phyloP scores from a whole-genome alignment of 1,140 invertebrate species.

The Globodera ellingtonae region DNA sequence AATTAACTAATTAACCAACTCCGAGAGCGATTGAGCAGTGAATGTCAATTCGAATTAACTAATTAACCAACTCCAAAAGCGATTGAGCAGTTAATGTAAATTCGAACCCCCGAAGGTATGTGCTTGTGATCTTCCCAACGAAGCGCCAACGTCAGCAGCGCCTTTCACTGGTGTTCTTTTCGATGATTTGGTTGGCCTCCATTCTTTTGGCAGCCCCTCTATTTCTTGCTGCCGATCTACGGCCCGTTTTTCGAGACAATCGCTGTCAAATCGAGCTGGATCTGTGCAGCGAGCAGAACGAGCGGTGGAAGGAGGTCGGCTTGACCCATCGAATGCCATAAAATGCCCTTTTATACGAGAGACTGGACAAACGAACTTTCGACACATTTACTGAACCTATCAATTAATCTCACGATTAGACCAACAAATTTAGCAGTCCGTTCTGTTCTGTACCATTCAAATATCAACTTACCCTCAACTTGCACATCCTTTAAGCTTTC shows the following conservation, averaged over 20 bases:
- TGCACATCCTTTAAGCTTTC: constrained; percentile 48
- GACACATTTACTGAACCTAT: neutral
- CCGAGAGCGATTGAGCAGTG: neutral
- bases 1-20: constrained; percentile 3
- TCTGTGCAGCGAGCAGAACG: constrained; percentile 64
- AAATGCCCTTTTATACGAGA: too few relatives aligned
- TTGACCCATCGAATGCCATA: too few relatives aligned
- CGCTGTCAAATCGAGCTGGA: constrained; percentile 53
- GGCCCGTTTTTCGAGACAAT: constrained; percentile 53
- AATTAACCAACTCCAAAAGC: neutral
- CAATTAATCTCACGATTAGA: neutral
- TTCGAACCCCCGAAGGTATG: constrained; percentile 48
- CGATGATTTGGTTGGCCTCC: constrained; percentile 60
- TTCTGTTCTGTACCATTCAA: neutral
- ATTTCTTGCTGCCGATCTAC: constrained; percentile 58
- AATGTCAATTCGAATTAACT: too few relatives aligned
- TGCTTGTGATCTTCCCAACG: constrained; percentile 63
- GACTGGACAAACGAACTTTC: too few relatives aligned
- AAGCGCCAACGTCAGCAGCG: constrained; percentile 62
- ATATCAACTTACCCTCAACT: neutral
- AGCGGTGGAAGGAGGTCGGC: constrained; percentile 57
- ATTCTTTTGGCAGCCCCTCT: constrained; percentile 59
- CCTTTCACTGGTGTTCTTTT: constrained; percentile 60
- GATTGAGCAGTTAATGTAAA: neutral
- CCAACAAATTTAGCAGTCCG: neutral